Evolutionary conservation across 1,140 invertebrate genomes (phyloP), one percentile per base, ranked within the genome.

Genomic region (Heliconius nattereri): DNA sequence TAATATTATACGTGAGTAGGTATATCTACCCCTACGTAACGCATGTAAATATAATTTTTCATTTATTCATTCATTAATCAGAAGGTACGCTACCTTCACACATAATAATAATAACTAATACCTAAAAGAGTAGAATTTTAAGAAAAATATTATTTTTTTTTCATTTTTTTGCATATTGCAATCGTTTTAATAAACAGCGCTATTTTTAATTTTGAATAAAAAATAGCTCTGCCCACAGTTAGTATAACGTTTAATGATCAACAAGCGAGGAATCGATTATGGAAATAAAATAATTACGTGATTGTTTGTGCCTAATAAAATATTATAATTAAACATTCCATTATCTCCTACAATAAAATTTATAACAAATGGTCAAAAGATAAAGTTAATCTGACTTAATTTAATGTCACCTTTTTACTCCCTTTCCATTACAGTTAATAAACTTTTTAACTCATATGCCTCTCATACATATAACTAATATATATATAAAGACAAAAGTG

Each of bases 231-330:
- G 40, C 13, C 13, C 0, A 60, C 60, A 66, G 13, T 66, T 66
- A 66, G 29, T 29, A 66, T 66, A 13, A 66, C 9, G 9, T 66
- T 26, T 66, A 23, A 66, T 29, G 60, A 16, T 66, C 60, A 66
- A 66, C 11, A 66, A 66, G 13, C 60, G 23, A 6, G 60, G 6
- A 66, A 66, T 66, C 60, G 26, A 66, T 66, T 78, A 78, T 78
- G 80, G 78, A 70, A 80, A 81, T 83, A 81, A 78, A 66, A 66
- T 80, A 23, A 74, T 83, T 83, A 73, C 57, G 74, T 82, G 83
- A 81, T 81, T 80, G 57, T 78, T 57, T 80, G 78, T 72, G 76
- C 49, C 54, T 77, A 77, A 83, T 76, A 78, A 80, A 79, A 73
- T 79, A 74, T 78, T 80, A 77, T 83, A 78, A 80, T 83, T 80